These are phyloP conservation scores for Mallotus villosus DNA, from an alignment of 2,797 vertebrate species.

Conservation along the genomic window DNA sequence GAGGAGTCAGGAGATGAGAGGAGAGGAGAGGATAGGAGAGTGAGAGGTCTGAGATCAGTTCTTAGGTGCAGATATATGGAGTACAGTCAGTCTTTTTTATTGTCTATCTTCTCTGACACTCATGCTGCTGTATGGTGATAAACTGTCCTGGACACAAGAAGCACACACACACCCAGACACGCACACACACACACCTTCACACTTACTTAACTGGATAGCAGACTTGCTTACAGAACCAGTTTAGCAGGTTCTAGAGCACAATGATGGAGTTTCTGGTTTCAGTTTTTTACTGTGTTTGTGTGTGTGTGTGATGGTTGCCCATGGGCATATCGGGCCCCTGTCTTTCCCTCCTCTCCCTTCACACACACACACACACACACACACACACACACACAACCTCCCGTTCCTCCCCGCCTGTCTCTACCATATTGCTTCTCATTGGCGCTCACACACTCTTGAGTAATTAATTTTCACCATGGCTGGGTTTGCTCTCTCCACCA, in stretches of 20 bases:
- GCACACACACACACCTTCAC: constrained; percentile 5
- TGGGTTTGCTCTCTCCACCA: constrained; percentile 42
- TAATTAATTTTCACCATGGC: constrained; percentile 76
- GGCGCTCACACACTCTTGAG: constrained; percentile 58
- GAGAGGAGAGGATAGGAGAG: too few species aligned
- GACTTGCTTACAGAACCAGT: constrained; percentile 29
- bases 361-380: not conserved
- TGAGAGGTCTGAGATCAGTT: constrained; percentile 16
- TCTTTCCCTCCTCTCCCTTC: not conserved
- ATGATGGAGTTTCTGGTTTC: not conserved
- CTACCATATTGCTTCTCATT: constrained; percentile 15
- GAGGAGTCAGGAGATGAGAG: too few species aligned
- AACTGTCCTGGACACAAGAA: not conserved
- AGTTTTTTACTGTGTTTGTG: not conserved
- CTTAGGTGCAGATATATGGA: constrained; percentile 19
- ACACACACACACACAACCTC: not conserved
- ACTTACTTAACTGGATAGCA: not conserved
- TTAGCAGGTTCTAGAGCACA: constrained; percentile 33
- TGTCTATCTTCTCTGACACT: constrained; percentile 4
- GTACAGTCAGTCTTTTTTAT: constrained; percentile 37
- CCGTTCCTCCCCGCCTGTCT: not conserved
- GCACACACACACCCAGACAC: not conserved
- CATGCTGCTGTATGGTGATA: constrained; percentile 5
- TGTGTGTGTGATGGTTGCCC: constrained; percentile 3
- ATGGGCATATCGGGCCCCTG: constrained; percentile 11